A percentile compares a stretch with the other conserved stretches of the same genome.
These are phyloP conservation scores for Drosophila tani DNA, from an alignment of 1,140 invertebrate genomes.

Conservation along the genomic window DNA sequence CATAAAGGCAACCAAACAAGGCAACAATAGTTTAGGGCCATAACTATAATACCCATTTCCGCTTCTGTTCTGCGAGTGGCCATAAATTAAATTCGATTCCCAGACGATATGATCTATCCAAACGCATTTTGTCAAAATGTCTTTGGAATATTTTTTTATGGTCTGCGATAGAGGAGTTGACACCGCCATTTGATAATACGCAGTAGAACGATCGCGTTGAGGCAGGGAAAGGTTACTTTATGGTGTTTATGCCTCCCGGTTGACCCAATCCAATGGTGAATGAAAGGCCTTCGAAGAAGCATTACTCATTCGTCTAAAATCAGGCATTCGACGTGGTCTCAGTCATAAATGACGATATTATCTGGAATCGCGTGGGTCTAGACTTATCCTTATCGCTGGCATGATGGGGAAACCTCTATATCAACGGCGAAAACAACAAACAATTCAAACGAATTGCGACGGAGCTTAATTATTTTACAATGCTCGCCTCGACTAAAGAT, in stretches of 20 bases:
- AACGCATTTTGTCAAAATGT: constrained; percentile 9
- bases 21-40: background rate
- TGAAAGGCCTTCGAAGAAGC: constrained; percentile 2
- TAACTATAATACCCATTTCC: constrained; percentile 11
- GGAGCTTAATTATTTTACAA: constrained; percentile 44
- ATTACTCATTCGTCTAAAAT: constrained; percentile 18
- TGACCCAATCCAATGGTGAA: constrained; percentile 24
- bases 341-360: constrained; percentile 33
- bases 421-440: constrained; percentile 28
- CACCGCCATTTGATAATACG: constrained; percentile 11
- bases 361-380: constrained; percentile 27
- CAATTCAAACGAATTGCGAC: constrained; percentile 50
- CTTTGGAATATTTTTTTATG: constrained; percentile 19
- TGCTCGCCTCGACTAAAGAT: constrained; percentile 18
- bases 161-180: constrained; percentile 1
- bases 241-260: constrained; percentile 13
- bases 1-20: background rate
- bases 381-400: constrained; percentile 31
- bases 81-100: constrained; percentile 7
- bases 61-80: constrained; percentile 5
- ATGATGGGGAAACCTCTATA: constrained; percentile 41
- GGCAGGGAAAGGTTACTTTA: constrained; percentile 7
- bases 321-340: constrained; percentile 12
- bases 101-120: constrained; percentile 2
- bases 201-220: constrained; percentile 2